phyloP scores from a whole-genome alignment of 2,113 vertebrate genomes.

The Psophia crepitans region DNA sequence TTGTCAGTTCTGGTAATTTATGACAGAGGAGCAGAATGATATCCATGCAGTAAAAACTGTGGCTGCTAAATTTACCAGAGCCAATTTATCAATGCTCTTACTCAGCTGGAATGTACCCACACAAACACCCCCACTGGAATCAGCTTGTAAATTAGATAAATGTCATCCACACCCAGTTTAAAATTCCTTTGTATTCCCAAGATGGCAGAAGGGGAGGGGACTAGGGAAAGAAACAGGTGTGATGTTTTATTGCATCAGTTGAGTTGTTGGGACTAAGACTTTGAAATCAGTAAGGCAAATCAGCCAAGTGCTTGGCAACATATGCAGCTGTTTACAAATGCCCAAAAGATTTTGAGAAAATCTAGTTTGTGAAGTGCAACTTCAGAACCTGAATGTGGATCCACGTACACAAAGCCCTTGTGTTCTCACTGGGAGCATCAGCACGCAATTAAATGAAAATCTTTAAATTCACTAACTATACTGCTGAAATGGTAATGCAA shows the following conservation, averaged over 20 bases:
- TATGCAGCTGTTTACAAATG: neutral
- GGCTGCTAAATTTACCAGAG: neutral
- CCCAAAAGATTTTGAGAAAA: neutral
- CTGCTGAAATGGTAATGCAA: neutral
- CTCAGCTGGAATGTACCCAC: neutral
- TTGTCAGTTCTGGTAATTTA: neutral
- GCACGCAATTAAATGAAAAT: neutral
- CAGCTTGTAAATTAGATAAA: neutral
- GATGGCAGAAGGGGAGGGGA: neutral
- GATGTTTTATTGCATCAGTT: neutral
- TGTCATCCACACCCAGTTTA: neutral
- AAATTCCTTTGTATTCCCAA: neutral
- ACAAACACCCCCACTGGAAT: neutral
- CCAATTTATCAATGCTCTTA: neutral
- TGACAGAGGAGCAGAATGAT: neutral
- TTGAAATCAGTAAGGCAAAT: neutral
- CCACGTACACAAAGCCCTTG: neutral
- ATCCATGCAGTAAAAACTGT: neutral
- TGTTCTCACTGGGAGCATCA: neutral
- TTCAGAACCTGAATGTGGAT: neutral
- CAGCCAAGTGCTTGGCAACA: neutral
- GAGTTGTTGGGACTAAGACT: neutral
- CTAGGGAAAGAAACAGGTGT: neutral
- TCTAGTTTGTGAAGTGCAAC: neutral
- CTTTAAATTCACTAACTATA: neutral